Evolutionary conservation across 1,140 invertebrate species (phyloP).

Genomic region (Trichoplusia ni): DNA sequence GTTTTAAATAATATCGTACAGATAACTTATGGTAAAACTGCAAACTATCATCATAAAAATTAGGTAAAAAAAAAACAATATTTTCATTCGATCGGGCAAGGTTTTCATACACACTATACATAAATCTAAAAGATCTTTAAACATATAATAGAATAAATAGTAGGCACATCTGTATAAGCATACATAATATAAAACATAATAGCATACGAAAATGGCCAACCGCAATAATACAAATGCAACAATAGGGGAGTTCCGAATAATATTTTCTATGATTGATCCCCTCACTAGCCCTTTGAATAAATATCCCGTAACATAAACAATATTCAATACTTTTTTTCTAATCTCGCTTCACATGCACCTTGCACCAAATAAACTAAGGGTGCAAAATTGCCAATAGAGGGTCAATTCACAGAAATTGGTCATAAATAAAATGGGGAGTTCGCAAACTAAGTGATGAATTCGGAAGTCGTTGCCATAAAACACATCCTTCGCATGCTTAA

Average conservation of each 20-base stretch:
- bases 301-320: constrained; percentile 43
- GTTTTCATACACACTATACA: no score
- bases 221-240: background rate
- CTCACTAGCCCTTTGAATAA: constrained; percentile 25
- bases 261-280: constrained; percentile 21
- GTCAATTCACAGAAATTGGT: background rate
- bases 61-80: no score
- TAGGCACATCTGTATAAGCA: no score
- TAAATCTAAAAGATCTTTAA: no score
- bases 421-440: background rate
- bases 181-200: background rate
- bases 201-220: background rate
- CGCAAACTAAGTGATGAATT: background rate
- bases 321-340: constrained; percentile 53
- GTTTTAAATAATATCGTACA: no score
- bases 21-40: no score
- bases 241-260: background rate
- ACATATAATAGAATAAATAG: no score
- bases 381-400: constrained; percentile 19
- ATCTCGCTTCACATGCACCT: constrained; percentile 19
- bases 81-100: no score
- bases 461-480: background rate
- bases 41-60: no score
- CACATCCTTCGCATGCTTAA: no score
- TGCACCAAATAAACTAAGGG: constrained; percentile 12